Evolutionary conservation across 2,113 vertebrate species (phyloP).

Genomic region (Polypterus senegalus): DNA sequence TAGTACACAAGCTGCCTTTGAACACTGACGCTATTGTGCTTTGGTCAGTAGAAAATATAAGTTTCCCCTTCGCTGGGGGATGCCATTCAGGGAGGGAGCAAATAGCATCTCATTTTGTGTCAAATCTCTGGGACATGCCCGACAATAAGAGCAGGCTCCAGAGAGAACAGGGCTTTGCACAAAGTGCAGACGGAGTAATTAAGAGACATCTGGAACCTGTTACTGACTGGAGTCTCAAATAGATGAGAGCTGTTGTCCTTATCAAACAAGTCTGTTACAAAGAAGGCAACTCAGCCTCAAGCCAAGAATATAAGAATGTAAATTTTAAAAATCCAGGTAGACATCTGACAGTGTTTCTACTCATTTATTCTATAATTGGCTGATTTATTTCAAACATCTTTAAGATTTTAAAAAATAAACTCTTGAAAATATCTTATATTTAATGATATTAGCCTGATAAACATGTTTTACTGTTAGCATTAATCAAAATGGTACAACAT

Average conservation of each 20-base stretch:
- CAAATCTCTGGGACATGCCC: conserved; percentile 30
- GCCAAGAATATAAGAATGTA: background rate
- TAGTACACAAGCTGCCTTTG: conserved; percentile 24
- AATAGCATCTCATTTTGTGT: conserved; percentile 30
- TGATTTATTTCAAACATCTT: no score
- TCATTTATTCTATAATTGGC: no score
- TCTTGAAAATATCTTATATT: no score
- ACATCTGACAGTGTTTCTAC: no score
- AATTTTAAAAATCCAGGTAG: no score
- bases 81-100: conserved; percentile 6
- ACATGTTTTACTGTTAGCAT: no score
- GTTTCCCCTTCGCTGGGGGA: background rate
- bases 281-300: conserved; percentile 3
- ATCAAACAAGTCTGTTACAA: conserved; percentile 34
- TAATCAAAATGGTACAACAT: no score
- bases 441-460: no score
- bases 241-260: conserved; percentile 47
- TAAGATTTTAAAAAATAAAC: no score
- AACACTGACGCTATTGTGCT: conserved; percentile 45
- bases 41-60: conserved; percentile 28
- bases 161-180: conserved; percentile 39
- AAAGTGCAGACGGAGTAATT: conserved; percentile 56
- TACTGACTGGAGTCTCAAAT: conserved; percentile 55
- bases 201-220: conserved; percentile 87
- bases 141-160: conserved; percentile 35